Evolutionary conservation across 2,888 invertebrate genomes (phyloP).

Genomic region (Podotricha telesiphe): DNA sequence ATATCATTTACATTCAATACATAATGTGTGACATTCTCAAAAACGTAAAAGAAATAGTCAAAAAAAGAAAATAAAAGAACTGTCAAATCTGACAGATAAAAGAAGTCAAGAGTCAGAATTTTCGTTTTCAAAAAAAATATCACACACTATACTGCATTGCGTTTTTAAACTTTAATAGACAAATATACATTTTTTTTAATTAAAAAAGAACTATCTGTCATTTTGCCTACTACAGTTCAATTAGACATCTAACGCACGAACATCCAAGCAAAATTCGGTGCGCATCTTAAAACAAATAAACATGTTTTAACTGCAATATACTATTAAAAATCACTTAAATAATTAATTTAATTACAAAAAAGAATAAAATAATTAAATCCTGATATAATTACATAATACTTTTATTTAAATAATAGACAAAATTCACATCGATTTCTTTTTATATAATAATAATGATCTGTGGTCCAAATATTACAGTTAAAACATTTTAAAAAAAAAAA

Average conservation of each 20-base stretch:
- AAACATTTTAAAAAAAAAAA: constrained; percentile 30
- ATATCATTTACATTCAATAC: constrained; percentile 29
- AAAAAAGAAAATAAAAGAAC: not conserved
- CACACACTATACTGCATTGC: constrained; percentile 12
- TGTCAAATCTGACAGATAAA: not conserved
- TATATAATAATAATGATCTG: constrained; percentile 17
- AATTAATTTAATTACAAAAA: constrained; percentile 1
- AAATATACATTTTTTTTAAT: constrained; percentile 12
- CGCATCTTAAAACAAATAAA: constrained; percentile 39
- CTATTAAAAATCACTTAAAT: constrained; percentile 6
- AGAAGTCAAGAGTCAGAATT: not conserved
- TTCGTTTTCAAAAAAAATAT: constrained; percentile 10
- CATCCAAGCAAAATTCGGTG: constrained; percentile 51
- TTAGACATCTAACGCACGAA: constrained; percentile 44
- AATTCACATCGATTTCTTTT: constrained; percentile 6
- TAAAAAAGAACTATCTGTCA: constrained; percentile 6
- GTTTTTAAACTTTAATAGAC: constrained; percentile 22
- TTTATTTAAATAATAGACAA: constrained; percentile 20
- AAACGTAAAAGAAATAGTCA: not conserved
- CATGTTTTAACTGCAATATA: constrained; percentile 35
- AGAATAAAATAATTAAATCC: constrained; percentile 6
- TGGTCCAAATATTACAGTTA: constrained; percentile 35
- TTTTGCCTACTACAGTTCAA: constrained; percentile 10
- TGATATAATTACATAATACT: constrained; percentile 26
- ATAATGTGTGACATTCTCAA: constrained; percentile 12